Base-by-base conservation (phyloP, 2,113 vertebrate genomes). In the Camelus bactrianus region DNA sequence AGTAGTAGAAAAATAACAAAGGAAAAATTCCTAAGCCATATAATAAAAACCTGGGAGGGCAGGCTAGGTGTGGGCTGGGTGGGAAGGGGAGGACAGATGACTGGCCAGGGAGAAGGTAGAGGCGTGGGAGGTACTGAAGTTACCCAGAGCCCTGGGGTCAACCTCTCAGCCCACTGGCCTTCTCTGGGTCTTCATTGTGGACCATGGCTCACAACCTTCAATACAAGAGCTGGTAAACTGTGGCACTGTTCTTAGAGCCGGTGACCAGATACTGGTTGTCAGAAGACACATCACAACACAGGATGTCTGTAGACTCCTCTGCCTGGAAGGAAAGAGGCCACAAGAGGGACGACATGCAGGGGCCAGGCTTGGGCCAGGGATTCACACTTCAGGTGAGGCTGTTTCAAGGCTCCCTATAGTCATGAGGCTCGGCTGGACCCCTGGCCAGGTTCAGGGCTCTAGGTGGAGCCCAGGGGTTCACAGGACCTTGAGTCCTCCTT, bases 191-290 rank as follows among this genome's bases (percentile, higher is more conserved):
- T 88, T 64, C 38, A 42, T 42, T 42, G 38, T 42, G 38, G 52
- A 30, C 76, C 28, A 6, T 0, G 14, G n/a, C 46, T 10, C 1
- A 1, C 12, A 28, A 20, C 7, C 60, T 56, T 98, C 89, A 98
- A 0, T 96, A 96, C 65, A 94, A 85, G 46, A 97, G 94, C 94
- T 97, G 85, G n/a, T 97, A 97, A 24, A 97, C 92, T 0, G 73
- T 82, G 50, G 97, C 97, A 62, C 48, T 86, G 2, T 91, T 92
- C 62, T 32, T 96, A 15, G 93, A 96, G 69, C 97, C 97, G 0
- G 95, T 97, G 91, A 97, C 95, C 82, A 98, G 91, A 69, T 97
- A 98, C 32, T 73, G 77, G 85, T 82, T 93, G 76, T 98, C 95
- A 0, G 95, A 84, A 19, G 97, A 97, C 42, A 97, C 0, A 2